Base-by-base conservation (phyloP, 2,888 invertebrate species). In the Macroteleia sp. region DNA sequence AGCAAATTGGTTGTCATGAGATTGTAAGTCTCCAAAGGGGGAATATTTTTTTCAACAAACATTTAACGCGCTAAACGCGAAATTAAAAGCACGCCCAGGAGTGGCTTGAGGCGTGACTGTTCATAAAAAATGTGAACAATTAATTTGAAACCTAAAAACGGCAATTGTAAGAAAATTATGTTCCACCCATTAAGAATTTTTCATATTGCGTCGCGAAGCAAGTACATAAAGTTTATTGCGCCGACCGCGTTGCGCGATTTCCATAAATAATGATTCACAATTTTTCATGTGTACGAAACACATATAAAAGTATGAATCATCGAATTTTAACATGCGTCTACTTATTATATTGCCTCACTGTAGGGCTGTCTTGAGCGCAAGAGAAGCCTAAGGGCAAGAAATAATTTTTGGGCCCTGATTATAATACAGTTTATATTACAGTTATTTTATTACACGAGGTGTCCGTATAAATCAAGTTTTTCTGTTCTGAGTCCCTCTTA, bases 231-330 rank as follows among this genome's bases (percentile, higher is more conserved):
- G 56, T 56, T 56, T 46, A 46, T 46, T 39, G 52, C 50, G 19
- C 14, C 30, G 41, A 8, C 17, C 32, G 42, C 32, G 34, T 30
- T 34, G 59, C 50, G 36, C 44, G 59, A 70, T 70, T 62, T 71
- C 70, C 70, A 71, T 71, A 71, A 61, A 71, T 71, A 71, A 71
- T 61, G 61, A 61, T 42, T 25, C 54, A 25, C 61, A 41, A 71
- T 71, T 52, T 71, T 61, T 61, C 54, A 62, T 61, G 61, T 54
- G 70, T 19, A 39, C 44, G 54, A 54, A 71, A 36, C 22, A 30
- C 30, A n/a, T 10, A 36, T 39, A 25, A 44, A 70, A 44, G 36
- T 69, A 59, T 70, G 48, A 71, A 61, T 62, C 54, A 62, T 61
- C 70, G 50, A 71, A 62, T 62, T 71, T 71, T 62, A 71, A 48